Evolutionary conservation across 2,113 vertebrate species (phyloP), one percentile per base, ranked within the genome.

Genomic region (Varanus salvator): DNA sequence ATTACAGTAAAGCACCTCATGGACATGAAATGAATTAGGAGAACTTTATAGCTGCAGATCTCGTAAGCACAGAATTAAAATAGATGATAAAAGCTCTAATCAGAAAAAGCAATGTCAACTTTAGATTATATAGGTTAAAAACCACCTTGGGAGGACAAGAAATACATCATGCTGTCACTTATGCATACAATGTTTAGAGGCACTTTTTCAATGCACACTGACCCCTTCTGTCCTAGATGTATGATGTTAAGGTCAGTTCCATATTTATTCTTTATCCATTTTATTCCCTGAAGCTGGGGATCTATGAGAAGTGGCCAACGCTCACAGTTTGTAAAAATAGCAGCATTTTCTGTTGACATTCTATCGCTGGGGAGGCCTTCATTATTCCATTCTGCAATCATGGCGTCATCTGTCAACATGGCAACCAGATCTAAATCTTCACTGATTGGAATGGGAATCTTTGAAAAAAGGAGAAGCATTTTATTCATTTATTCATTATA

Each of bases 241-340:
- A 98, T 8, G 87, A 98, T 97, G 96, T 96, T 98, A 93, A 98
- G 97, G 92, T 97, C 95, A 71, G 96, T 80, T 92, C 97, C 97
- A 0, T 97, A 98, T 90, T 97, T 97, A 91, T 97, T 98, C 95
- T 97, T 97, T 94, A 98, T 97, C 98, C 98, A 98, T 96, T 98
- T 98, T 96, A 98, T 96, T 93, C 97, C 98, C 95, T 98, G 97
- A 91, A 98, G 97, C 93, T 98, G 98, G 1, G 98, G 97, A 93
- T 99, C 98, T 54, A 98, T 97, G 95, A 99, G 93, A 84, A 98
- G 97, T 86, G 97, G 98, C 98, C 98, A 98, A 95, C 93, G 91
- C 95, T 98, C 95, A 31, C 97, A 98, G 96, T 97, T 97, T 85
- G 95, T 98, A 87, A 98, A 97, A 96, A 98, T 95, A 94, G 97